Evolutionary conservation across 2,888 invertebrate genomes (phyloP).

Genomic region (Eupithecia insigniata): DNA sequence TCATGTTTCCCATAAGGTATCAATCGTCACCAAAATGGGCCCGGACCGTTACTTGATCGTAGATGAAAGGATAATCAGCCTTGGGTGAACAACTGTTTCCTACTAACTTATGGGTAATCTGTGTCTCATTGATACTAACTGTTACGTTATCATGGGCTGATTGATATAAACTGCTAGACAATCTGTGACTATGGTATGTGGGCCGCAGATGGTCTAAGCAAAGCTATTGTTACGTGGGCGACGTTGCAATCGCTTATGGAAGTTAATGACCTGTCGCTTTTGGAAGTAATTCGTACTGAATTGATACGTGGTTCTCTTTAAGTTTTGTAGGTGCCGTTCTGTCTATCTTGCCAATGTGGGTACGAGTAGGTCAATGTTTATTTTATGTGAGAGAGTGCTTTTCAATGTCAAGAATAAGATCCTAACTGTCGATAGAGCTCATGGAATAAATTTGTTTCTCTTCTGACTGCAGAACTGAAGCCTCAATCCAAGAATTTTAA

Average conservation of each 20-base stretch:
- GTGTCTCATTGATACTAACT: conserved; percentile 15
- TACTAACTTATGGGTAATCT: conserved; percentile 13
- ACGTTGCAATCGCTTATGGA: conserved; percentile 40
- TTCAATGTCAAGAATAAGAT: background rate
- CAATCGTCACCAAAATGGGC: conserved; percentile 57
- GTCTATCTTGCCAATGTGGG: conserved; percentile 8
- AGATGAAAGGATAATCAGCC: conserved; percentile 66
- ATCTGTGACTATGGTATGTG: conserved; percentile 53
- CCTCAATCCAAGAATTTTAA: too few species aligned
- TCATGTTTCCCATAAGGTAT: conserved; percentile 51
- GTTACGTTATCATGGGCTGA: conserved; percentile 2
- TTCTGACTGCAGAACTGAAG: too few species aligned
- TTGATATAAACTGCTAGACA: conserved; percentile 14
- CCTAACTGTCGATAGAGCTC: too few species aligned
- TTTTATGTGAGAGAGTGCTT: background rate
- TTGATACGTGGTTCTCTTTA: conserved; percentile 23
- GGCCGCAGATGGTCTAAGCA: conserved; percentile 71
- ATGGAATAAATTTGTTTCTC: too few species aligned
- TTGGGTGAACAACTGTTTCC: conserved; percentile 45
- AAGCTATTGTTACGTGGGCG: conserved; percentile 50
- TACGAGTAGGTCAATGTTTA: conserved; percentile 4
- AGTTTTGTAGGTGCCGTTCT: conserved; percentile 17
- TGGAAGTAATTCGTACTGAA: conserved; percentile 42
- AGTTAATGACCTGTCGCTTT: conserved; percentile 44
- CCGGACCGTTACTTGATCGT: conserved; percentile 61